A percentile compares a stretch with the other conserved stretches of the same genome.
These are phyloP conservation scores for Andrena bucephala DNA, from an alignment of 2,888 invertebrate species.

Conservation along the genomic window DNA sequence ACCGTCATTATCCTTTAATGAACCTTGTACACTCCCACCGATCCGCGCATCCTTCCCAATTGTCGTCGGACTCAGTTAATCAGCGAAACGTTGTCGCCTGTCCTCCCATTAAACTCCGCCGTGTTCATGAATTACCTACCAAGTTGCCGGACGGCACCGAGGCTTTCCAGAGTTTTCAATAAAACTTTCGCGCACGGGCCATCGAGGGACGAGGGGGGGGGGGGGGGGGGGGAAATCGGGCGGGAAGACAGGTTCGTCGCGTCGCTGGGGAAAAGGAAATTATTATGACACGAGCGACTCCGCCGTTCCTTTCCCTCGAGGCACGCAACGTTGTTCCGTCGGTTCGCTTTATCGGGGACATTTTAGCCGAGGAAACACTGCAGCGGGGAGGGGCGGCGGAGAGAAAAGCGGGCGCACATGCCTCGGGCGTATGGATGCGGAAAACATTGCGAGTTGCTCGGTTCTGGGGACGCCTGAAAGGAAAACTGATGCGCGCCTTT, in stretches of 20 bases:
- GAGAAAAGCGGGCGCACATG: neutral
- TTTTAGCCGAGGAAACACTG: neutral
- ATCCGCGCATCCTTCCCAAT: conserved; percentile 1
- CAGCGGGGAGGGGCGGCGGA: no score
- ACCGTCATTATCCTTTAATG: conserved; percentile 46
- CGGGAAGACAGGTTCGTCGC: no score
- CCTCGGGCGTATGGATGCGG: neutral
- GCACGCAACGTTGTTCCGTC: neutral
- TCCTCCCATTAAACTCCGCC: neutral
- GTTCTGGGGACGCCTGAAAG: neutral
- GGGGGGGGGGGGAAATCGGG: no score
- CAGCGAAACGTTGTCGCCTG: conserved; percentile 21
- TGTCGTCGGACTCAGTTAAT: conserved; percentile 23
- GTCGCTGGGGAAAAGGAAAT: no score
- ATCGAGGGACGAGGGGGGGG: no score
- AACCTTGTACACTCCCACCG: conserved; percentile 25
- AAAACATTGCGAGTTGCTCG: neutral
- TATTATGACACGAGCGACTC: neutral
- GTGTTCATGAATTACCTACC: no score
- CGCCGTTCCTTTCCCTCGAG: neutral
- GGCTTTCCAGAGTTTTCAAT: no score
- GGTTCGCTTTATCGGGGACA: neutral
- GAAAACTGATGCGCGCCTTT: no score
- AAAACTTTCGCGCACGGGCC: no score
- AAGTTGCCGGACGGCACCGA: no score